phyloP scores from a whole-genome alignment of 1,140 invertebrate genomes.

The Holotrichia oblita region DNA sequence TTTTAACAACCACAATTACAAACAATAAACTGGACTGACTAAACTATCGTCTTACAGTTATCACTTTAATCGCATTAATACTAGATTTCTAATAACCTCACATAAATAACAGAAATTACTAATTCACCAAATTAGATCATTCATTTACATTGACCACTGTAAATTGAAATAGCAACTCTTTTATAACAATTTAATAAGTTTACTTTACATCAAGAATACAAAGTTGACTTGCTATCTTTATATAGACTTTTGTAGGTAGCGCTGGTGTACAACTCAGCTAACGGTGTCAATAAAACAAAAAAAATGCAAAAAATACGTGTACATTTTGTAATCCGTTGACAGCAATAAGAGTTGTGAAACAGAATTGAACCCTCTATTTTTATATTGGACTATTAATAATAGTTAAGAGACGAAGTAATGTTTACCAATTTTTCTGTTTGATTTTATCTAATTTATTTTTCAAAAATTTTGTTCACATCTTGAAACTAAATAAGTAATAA shows the following conservation, averaged over 20 bases:
- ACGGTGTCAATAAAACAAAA: constrained; percentile 34
- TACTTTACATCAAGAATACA: no score
- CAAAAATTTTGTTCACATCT: constrained; percentile 55
- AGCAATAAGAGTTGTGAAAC: constrained; percentile 61
- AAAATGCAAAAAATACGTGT: constrained; percentile 36
- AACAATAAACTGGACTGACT: no score
- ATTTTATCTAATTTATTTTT: constrained; percentile 44
- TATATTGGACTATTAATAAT: constrained; percentile 58
- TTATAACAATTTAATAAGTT: no score
- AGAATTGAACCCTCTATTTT: constrained; percentile 63
- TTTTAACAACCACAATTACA: no score
- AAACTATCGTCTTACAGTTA: no score
- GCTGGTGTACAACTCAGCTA: constrained; percentile 7
- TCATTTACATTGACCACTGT: no score
- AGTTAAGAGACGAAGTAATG: constrained; percentile 50
- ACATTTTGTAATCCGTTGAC: constrained; percentile 52
- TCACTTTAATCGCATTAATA: no score
- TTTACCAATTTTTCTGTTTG: neutral
- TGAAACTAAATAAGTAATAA: constrained; percentile 42
- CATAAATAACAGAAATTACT: no score
- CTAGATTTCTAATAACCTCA: no score
- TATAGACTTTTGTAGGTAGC: neutral
- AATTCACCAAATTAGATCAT: no score
- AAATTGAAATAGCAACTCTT: no score
- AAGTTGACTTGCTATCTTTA: neutral